Evolutionary conservation across 2,888 invertebrate species (phyloP), one percentile per base, ranked within the genome.

Genomic region (Onchidella celtica): DNA sequence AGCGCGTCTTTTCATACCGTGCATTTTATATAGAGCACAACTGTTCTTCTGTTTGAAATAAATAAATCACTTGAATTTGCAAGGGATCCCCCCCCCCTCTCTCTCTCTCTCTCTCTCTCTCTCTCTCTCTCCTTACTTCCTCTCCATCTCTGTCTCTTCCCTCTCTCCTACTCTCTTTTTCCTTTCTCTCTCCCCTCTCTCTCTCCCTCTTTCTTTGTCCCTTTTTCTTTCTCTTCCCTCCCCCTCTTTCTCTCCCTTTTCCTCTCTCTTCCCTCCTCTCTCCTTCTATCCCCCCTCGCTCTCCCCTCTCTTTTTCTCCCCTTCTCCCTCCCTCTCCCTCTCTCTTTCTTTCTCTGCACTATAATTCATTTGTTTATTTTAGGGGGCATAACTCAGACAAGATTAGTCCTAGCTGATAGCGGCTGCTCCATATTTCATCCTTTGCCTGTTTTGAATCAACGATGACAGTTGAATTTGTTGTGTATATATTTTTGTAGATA

Each of bases 281-380:
- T 47, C 17, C 47, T 47, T 47, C 47, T 17, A 6, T 47, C 17
- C 17, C 47, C 17, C 17, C 17, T 47, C 47, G 9, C 17, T 47
- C 47, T 17, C 17, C 17, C 57, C 3, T 66, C 68, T 66, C 66
- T 77, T 57, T 66, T 32, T 47, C 3, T 66, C 32, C 57, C 55
- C 32, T 57, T 77, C 77, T 66, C 68, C 57, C 36, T 55, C 68
- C 34, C 57, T 77, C 34, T 57, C 47, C 47, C 65, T 65, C 40
- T 65, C 4, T 77, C 32, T 68, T 57, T 68, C 24, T 68, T 0
- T 68, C 29, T 66, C 21, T n/a, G 4, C n/a, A 6, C 14, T 61
- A 17, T 61, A 4, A 6, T 24, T 6, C 61, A 14, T 32, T 47
- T 17, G 47, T 14, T 66, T 29, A 27, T n/a, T n/a, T n/a, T n/a